These are phyloP conservation scores for Pediacus dermestoides DNA, from an alignment of 2,888 invertebrate genomes.

Conservation along the genomic window DNA sequence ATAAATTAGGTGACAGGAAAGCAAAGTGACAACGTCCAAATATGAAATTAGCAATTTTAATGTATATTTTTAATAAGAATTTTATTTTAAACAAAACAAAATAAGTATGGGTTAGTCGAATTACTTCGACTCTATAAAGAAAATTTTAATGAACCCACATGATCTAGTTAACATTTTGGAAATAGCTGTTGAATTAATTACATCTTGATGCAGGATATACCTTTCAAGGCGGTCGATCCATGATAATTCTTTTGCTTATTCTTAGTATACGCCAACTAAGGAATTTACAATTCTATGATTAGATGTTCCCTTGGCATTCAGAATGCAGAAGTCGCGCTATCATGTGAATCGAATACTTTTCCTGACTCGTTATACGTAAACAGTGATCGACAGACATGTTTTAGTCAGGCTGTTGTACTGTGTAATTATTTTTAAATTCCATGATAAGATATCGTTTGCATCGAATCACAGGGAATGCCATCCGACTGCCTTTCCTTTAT, in stretches of 20 bases:
- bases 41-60: too few relatives aligned
- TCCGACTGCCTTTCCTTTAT: slow-evolving; percentile 34
- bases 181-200: too few relatives aligned
- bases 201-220: too few relatives aligned
- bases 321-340: slow-evolving; percentile 23
- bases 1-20: too few relatives aligned
- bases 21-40: too few relatives aligned
- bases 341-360: slow-evolving; percentile 26
- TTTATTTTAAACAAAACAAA: too few relatives aligned
- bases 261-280: slow-evolving; percentile 33
- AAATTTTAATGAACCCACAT: too few relatives aligned
- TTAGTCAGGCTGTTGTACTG: slow-evolving; percentile 38
- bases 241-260: slow-evolving; percentile 19
- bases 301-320: slow-evolving; percentile 36
- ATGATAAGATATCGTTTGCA: slow-evolving; percentile 47
- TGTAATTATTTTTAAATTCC: slow-evolving; percentile 49
- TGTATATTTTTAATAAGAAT: too few relatives aligned
- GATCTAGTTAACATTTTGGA: too few relatives aligned
- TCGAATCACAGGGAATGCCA: slow-evolving; percentile 37
- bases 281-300: slow-evolving; percentile 33
- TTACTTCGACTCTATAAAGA: too few relatives aligned
- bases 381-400: slow-evolving; percentile 46
- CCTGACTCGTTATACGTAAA: slow-evolving; percentile 36
- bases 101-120: too few relatives aligned
- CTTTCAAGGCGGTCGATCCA: too few relatives aligned